Evolutionary conservation across 2,888 invertebrate species (phyloP).

Genomic region (Cinara cedri): DNA sequence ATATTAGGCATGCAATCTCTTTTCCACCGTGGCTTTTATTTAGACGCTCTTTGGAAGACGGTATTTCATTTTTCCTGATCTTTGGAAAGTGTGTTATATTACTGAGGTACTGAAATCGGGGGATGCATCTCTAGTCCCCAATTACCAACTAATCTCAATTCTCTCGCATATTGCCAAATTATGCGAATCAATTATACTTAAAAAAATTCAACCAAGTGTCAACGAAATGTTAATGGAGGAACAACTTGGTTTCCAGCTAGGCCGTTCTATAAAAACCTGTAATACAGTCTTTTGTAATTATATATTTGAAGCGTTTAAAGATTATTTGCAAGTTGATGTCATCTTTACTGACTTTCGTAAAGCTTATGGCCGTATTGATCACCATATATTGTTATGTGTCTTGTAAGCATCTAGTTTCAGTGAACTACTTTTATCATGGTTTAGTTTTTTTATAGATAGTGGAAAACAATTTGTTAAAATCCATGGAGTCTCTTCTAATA

Average conservation of each 20-base stretch:
- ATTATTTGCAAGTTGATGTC: not conserved
- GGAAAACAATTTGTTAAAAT: not conserved
- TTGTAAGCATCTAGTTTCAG: not conserved
- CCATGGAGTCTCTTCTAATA: not conserved
- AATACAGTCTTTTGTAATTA: not conserved
- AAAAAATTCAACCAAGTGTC: not conserved
- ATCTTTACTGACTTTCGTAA: conserved; percentile 5
- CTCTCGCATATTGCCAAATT: not conserved
- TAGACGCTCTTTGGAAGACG: not conserved
- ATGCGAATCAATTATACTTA: not conserved
- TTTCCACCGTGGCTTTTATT: not conserved
- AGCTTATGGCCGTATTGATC: not conserved
- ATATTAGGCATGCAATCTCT: not conserved
- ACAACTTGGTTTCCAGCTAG: not conserved
- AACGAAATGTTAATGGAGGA: not conserved
- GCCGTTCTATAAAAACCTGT: not conserved
- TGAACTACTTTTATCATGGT: too few species aligned
- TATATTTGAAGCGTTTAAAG: not conserved
- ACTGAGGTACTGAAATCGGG: not conserved
- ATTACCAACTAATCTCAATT: not conserved
- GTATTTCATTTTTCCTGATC: not conserved
- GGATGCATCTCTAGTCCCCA: not conserved
- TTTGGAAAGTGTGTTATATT: not conserved
- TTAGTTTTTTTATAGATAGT: too few species aligned
- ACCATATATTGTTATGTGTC: not conserved